Evolutionary conservation across 1,140 invertebrate genomes (phyloP).

Genomic region (Zaprionus ornatus): DNA sequence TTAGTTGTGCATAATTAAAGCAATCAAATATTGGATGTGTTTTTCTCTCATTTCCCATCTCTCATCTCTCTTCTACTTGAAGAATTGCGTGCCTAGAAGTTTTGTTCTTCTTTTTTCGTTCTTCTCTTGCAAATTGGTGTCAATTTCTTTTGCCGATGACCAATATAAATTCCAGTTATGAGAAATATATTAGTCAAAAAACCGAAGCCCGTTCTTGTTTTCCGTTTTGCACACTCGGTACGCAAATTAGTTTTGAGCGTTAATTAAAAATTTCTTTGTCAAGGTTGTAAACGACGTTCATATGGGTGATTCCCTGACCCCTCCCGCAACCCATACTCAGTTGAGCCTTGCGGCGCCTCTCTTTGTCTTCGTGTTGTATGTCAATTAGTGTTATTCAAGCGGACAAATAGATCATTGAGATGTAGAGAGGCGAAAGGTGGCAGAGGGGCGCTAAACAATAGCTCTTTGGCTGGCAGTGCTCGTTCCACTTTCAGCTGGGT

Average conservation of each 20-base stretch:
- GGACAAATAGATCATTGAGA: constrained; percentile 56
- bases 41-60: not conserved
- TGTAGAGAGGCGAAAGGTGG: too few relatives aligned
- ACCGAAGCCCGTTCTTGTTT: not conserved
- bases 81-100: constrained; percentile 40
- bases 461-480: constrained; percentile 6
- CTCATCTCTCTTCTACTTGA: constrained; percentile 4
- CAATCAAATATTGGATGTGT: constrained; percentile 63
- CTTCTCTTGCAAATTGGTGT: constrained; percentile 16
- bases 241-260: constrained; percentile 56
- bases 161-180: constrained; percentile 28
- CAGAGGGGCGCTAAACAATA: constrained; percentile 35
- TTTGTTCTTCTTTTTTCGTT: constrained; percentile 2
- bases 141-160: constrained; percentile 7
- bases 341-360: constrained; percentile 5
- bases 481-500: constrained; percentile 21
- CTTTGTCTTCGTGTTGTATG: constrained; percentile 35
- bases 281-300: constrained; percentile 51
- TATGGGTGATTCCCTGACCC: not conserved
- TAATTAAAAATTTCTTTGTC: constrained; percentile 75
- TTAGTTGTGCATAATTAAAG: constrained; percentile 69
- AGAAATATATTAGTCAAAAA: constrained; percentile 16
- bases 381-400: constrained; percentile 73
- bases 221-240: constrained; percentile 27
- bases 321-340: not conserved